Evolutionary conservation across 2,888 invertebrate species (phyloP), one percentile per base, ranked within the genome.

Genomic region (Dusona sp.): DNA sequence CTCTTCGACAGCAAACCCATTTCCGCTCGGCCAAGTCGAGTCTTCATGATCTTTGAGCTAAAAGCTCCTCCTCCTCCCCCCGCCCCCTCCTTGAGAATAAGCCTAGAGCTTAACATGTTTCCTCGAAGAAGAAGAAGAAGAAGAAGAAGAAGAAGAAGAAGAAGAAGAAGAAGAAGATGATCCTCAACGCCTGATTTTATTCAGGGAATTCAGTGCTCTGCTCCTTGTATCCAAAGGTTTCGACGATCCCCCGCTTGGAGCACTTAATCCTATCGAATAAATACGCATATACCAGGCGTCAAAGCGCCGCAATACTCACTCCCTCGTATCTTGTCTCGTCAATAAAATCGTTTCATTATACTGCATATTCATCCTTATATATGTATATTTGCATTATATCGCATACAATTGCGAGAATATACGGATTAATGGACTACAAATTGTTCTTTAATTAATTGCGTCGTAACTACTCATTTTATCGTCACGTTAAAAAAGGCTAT

Each of bases 121-220:
- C 88, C 84, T 79, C 88, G 88, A 88, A 88, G 85, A 86, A 64
- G 25, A 77, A 57, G 25, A 57, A 61, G 54, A 54, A 25, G 51
- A 51, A 51, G 57, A 57, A 57, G 57, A 22, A 11, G 22, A 48
- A 83, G 42, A n/a, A n/a, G n/a, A n/a, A n/a, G n/a, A n/a, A n/a
- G n/a, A n/a, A n/a, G n/a, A n/a, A n/a, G n/a, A n/a, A n/a, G n/a
- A n/a, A n/a, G n/a, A n/a, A n/a, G n/a, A n/a, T n/a, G 88, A 87
- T 88, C 85, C 79, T 83, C 78, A 72, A 82, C 77, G 85, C 79
- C 86, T 88, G 86, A 87, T 88, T 87, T 87, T 85, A 86, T 88
- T 88, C 88, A 82, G 36, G 82, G 87, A 87, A 87, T 80, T 68
- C 80, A 51, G 57, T 80, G 80, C 70, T 65, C 84, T 74, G 73